phyloP scores from a whole-genome alignment of 2,888 invertebrate genomes.

The Zaprionus lineosus region DNA sequence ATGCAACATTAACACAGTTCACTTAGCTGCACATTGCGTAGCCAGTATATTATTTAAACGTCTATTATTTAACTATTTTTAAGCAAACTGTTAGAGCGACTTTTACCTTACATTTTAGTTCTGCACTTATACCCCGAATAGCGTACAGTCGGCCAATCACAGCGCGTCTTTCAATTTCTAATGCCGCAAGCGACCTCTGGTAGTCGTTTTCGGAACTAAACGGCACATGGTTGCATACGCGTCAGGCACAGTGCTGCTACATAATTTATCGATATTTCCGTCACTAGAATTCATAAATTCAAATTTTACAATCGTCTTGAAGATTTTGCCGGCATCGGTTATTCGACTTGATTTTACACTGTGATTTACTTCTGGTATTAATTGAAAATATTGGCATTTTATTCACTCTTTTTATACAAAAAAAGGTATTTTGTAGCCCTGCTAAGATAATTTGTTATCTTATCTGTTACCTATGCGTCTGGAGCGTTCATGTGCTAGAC shows the following conservation, averaged over 20 bases:
- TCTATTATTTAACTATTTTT: constrained; percentile 66
- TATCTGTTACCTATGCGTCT: constrained; percentile 47
- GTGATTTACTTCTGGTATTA: neutral
- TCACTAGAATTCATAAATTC: constrained; percentile 18
- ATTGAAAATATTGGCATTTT: neutral
- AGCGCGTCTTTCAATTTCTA: constrained; percentile 61
- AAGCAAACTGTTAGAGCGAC: constrained; percentile 62
- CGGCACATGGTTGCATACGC: constrained; percentile 38
- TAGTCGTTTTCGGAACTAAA: constrained; percentile 55
- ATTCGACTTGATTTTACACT: neutral
- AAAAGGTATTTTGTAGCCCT: constrained; percentile 39
- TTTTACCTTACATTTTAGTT: constrained; percentile 72
- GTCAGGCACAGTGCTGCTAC: constrained; percentile 29
- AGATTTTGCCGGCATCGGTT: constrained; percentile 12
- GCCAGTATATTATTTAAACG: constrained; percentile 36
- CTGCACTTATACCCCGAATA: constrained; percentile 54
- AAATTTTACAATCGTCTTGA: constrained; percentile 17
- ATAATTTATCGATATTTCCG: constrained; percentile 26
- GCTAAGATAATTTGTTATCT: constrained; percentile 49
- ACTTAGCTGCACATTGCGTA: constrained; percentile 38
- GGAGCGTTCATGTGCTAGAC: constrained; percentile 18
- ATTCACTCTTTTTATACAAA: neutral
- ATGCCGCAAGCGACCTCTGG: constrained; percentile 58
- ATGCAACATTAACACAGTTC: constrained; percentile 31
- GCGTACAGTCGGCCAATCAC: constrained; percentile 72